Evolutionary conservation across 2,113 vertebrate species (phyloP), one percentile per base, ranked within the genome.

Genomic region (Melanerpes aurifrons): DNA sequence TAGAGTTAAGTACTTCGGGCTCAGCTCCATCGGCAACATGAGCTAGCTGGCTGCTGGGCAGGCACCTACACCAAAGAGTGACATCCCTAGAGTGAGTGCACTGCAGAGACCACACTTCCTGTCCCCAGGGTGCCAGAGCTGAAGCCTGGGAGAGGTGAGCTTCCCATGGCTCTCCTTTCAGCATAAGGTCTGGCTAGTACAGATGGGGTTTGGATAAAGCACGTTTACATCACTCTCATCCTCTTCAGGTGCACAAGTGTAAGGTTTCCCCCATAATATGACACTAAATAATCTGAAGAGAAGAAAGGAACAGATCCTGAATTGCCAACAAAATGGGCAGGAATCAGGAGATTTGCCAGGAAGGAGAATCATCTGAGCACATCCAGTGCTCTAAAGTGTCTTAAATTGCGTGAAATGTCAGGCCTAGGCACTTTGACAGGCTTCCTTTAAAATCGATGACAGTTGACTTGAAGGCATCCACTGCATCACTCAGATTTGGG

Each of bases 341-440:
- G 59, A 73, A 89, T 85, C 57, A 29, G 47, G 53, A 89, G 24
- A 73, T 93, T 78, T 83, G 35, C 70, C 67, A 89, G 0, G 3
- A 40, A 67, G 63, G 24, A 71, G 79, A 91, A 91, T 67, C 29
- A 86, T 43, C 28, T 74, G 80, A 92, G 76, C 69, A 71, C 9
- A 81, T 57, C 58, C 70, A 70, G 45, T 29, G 19, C 59, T 92
- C 84, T 86, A 69, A 90, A 88, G 66, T 76, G 80, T 59, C 77
- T 90, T 73, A 84, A 90, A 78, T 7, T 86, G 31, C 1, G 7
- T 81, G 57, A 96, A 92, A 74, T 72, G 67, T 74, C 78, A 96
- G 53, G 54, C 16, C 90, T 47, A 86, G 85, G 25, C 80, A 84
- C 59, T 92, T 90, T 90, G 92, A 95, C 90, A 94, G 73, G 80